Evolutionary conservation across 2,113 vertebrate genomes (phyloP), one percentile per base, ranked within the genome.

Genomic region (Laticauda colubrina): DNA sequence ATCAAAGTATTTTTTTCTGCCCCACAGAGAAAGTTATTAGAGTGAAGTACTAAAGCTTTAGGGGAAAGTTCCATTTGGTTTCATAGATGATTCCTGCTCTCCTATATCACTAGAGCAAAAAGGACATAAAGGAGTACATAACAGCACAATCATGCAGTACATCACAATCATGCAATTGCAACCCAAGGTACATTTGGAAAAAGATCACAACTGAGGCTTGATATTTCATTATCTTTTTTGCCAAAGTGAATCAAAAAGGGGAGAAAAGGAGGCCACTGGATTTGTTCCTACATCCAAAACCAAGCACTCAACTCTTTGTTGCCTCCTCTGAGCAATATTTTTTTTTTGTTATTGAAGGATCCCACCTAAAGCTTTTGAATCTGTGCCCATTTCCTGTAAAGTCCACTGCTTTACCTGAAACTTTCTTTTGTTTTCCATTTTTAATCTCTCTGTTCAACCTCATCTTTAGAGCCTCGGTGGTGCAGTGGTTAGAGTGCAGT

Each of bases 371-470:
- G 11, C 39, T 20, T 15, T 56, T 56, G 23, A 14, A 34, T 43
- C 10, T 55, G 21, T 14, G 48, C 51, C 3, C 53, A 48, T 85
- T 75, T 69, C 26, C 10, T 21, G 10, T 48, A 59, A 92, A 94
- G 24, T 21, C 0, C 23, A 91, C 34, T 93, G 48, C 55, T 90
- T 85, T 90, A 2, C 64, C 11, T 21, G 9, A 91, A 61, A 93
- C 26, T 29, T 45, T 93, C 90, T 24, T 90, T 57, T 87, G 87
- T 75, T 59, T 34, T 64, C 69, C 85, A 88, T 20, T 89, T 59
- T 88, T 93, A 94, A 69, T 56, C 91, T 85, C 43, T 53, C 5
- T 20, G 87, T 51, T 95, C 2, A 87, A 54, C 86, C 29, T 56
- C 91, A 92, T 43, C 48, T 51, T 51, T 51, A 9, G 48, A 51